A percentile compares a stretch with the other conserved stretches of the same genome.
Evolutionary conservation across 2,888 invertebrate species (phyloP).

Genomic region (Heteromyza rotundicornis): DNA sequence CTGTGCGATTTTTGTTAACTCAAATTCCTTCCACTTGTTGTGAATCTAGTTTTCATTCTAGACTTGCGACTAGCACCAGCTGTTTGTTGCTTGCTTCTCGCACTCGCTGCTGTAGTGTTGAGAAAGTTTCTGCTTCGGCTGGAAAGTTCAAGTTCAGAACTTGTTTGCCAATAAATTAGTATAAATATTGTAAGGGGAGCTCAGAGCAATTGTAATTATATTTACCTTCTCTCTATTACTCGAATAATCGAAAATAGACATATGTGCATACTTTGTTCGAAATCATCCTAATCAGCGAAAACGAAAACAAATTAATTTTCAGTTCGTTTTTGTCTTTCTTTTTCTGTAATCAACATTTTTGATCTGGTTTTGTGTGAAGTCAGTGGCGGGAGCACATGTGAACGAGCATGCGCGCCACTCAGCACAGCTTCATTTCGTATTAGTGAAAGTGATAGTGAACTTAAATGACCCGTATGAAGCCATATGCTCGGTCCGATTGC

Average conservation of each 20-base stretch:
- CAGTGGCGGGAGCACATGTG: neutral
- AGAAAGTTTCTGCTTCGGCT: neutral
- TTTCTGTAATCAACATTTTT: neutral
- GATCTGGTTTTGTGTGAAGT: neutral
- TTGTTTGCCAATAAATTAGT: neutral
- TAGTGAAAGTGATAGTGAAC: constrained; percentile 62
- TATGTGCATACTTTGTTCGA: too few species aligned
- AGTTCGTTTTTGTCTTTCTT: too few species aligned
- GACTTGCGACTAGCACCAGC: too few species aligned
- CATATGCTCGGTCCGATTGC: constrained; percentile 13
- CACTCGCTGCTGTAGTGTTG: neutral
- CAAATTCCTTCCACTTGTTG: neutral
- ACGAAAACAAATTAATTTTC: too few species aligned
- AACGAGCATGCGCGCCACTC: neutral
- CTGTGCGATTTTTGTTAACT: neutral
- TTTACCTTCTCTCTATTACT: too few species aligned
- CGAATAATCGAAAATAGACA: too few species aligned
- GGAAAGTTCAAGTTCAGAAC: neutral
- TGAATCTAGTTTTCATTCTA: too few species aligned
- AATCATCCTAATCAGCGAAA: too few species aligned
- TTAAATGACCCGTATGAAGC: constrained; percentile 55
- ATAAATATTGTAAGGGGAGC: too few species aligned
- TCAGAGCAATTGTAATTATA: too few species aligned
- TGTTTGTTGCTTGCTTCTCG: neutral
- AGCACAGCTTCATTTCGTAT: neutral